Conservation (phyloP, 2,888 invertebrate species). For the Tetropium fuscum region DNA sequence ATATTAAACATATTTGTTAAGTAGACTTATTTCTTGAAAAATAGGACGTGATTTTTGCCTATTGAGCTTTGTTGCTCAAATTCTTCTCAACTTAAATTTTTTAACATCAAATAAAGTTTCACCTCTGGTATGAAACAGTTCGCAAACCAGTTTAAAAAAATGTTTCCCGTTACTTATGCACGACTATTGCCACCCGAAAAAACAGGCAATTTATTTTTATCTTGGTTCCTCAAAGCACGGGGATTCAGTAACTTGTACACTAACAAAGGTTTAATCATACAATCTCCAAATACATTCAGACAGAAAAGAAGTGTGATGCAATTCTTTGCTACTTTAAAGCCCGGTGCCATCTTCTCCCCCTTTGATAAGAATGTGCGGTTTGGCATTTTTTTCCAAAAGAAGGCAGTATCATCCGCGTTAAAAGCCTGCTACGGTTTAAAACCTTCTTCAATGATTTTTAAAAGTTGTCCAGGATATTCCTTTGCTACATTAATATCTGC, state of each 20-base stretch:
- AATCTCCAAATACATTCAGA: conserved; percentile 41
- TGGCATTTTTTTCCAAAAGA: conserved; percentile 46
- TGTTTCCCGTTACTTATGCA: conserved; percentile 9
- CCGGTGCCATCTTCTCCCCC: conserved; percentile 50
- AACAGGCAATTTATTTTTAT: too few species aligned
- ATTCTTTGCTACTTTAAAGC: conserved; percentile 52
- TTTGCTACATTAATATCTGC: conserved; percentile 21
- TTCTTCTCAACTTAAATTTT: too few species aligned
- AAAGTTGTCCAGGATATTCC: conserved; percentile 11
- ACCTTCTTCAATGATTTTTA: conserved; percentile 40
- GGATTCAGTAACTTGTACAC: conserved; percentile 15
- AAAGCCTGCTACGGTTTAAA: conserved; percentile 43
- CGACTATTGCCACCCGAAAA: too few species aligned
- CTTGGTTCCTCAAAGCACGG: conserved; percentile 13
- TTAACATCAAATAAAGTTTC: neutral
- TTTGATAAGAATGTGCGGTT: conserved; percentile 46
- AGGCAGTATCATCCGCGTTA: conserved; percentile 43
- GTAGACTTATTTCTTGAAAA: too few species aligned
- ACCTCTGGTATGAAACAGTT: conserved; percentile 22
- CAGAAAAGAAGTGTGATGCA: conserved; percentile 46
- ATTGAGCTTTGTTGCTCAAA: too few species aligned
- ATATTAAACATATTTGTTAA: too few species aligned
- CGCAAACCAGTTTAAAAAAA: conserved; percentile 21
- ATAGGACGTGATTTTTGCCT: too few species aligned
- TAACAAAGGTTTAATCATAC: conserved; percentile 24